phyloP scores from a whole-genome alignment of 2,888 invertebrate genomes.

The Chorisops tibialis region DNA sequence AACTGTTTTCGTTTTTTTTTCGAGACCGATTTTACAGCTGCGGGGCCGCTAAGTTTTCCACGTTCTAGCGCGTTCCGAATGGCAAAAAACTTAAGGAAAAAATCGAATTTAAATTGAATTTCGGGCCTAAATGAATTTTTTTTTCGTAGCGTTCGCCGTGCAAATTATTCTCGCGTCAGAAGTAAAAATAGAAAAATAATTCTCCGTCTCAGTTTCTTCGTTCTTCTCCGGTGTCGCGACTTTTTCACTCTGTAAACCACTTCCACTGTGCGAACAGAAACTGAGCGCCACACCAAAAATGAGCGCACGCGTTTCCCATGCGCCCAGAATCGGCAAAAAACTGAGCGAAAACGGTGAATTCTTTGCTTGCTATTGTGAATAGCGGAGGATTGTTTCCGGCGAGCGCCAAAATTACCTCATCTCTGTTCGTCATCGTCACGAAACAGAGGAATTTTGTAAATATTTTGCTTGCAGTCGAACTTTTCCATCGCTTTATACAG shows the following conservation, averaged over 20 bases:
- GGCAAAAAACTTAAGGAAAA: neutral
- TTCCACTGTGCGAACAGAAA: neutral
- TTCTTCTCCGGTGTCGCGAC: neutral
- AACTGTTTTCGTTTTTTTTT: neutral
- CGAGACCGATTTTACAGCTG: neutral
- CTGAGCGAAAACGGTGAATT: too few species aligned
- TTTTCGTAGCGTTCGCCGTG: neutral
- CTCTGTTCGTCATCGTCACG: too few species aligned
- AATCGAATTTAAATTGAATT: neutral
- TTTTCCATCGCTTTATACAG: too few species aligned
- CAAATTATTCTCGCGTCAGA: conserved; percentile 22
- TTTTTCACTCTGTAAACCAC: neutral
- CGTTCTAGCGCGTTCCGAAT: neutral
- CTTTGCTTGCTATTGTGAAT: too few species aligned
- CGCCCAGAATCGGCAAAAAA: too few species aligned
- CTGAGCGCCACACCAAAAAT: neutral
- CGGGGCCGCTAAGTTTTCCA: conserved; percentile 1
- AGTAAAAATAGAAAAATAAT: conserved; percentile 19
- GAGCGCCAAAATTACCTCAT: too few species aligned
- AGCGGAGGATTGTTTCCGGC: too few species aligned
- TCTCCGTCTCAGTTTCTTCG: too few species aligned
- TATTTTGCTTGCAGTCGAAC: too few species aligned
- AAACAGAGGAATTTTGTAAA: too few species aligned
- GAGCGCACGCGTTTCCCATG: neutral
- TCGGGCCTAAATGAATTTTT: neutral